A percentile compares a stretch with the other conserved stretches of the same genome.
Evolutionary conservation across 2,888 invertebrate genomes (phyloP).

Genomic region (Taenaris catops): DNA sequence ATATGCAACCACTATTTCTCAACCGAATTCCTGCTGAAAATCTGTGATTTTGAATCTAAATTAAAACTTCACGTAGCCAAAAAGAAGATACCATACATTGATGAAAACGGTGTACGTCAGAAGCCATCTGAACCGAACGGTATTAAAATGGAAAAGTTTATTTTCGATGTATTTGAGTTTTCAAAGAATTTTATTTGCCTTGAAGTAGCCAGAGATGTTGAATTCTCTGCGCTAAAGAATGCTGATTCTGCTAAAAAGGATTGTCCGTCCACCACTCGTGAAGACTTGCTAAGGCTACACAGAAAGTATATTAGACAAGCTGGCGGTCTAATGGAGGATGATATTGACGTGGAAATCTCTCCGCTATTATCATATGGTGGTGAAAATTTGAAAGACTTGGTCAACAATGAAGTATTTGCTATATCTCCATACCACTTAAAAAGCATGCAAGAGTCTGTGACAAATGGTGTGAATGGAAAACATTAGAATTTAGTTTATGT

Average conservation of each 20-base stretch:
- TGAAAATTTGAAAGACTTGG: conserved; percentile 87
- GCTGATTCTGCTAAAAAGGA: conserved; percentile 92
- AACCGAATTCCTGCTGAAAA: conserved; percentile 87
- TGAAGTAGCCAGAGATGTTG: conserved; percentile 94
- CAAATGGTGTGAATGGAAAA: conserved; percentile 44
- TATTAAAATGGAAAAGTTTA: conserved; percentile 99
- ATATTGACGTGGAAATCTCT: conserved; percentile 92
- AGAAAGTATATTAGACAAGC: conserved; percentile 89
- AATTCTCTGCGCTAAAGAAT: conserved; percentile 99
- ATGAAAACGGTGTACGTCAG: conserved; percentile 83
- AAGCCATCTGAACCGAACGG: conserved; percentile 94
- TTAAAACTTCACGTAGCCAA: conserved; percentile 96
- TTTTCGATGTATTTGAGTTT: conserved; percentile 98
- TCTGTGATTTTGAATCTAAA: conserved; percentile 86
- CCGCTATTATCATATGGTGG: conserved; percentile 95
- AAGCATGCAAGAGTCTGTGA: conserved; percentile 51
- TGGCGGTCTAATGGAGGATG: conserved; percentile 85
- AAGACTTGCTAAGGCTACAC: conserved; percentile 88
- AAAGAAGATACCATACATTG: conserved; percentile 96
- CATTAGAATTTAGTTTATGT: conserved; percentile 32
- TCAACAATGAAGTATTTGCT: conserved; percentile 82
- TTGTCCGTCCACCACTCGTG: conserved; percentile 92
- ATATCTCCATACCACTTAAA: conserved; percentile 82
- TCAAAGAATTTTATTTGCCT: conserved; percentile 94
- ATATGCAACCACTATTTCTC: conserved; percentile 99